Base-by-base conservation (phyloP, 2,797 vertebrate genomes). In the Euphonia xanthogaster region DNA sequence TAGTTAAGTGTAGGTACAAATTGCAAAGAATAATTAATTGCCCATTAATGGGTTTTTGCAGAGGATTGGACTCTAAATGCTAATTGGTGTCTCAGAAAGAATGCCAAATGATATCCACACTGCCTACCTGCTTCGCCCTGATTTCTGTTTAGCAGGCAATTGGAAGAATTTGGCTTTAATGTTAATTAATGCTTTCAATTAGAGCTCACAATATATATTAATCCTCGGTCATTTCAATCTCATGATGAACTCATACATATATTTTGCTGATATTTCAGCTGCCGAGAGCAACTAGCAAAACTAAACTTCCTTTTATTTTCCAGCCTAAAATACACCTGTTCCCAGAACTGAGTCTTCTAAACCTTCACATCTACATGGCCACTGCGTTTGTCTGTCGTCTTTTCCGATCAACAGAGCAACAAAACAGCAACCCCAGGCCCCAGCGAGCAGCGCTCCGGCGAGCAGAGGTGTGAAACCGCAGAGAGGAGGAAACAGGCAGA, bases 151-250 rank as follows among this genome's bases (percentile, higher is more conserved):
- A 95, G 54, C 62, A 81, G 2, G 0, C 2, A 0, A 93, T 27
- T 60, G 76, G 78, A 95, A 91, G 79, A 91, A 86, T 83, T 94
- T 83, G 85, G 75, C 82, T 96, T 94, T 91, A 91, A 90, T 84
- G 70, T 75, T 93, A 96, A 94, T 92, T 93, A 96, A 57, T 70
- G 48, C 55, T 76, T 88, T 94, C 91, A 95, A 63, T 94, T 94
- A 94, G 68, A 84, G 62, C 63, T 90, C 47, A 81, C 90, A 81
- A 84, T 33, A 23, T 88, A 42, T 54, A 81, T 70, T 80, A 88
- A 86, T 47, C 42, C 68, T 65, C 0, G 2, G 60, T 55, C 60
- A 67, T 71, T 90, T 88, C 83, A 74, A 74, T 88, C 91, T 94
- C 74, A 30, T 12, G 57, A 78, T 54, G 68, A 93, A 82, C 73